Evolutionary conservation across 2,113 vertebrate species (phyloP), one percentile per base, ranked within the genome.

Genomic region (Panthera tigris): DNA sequence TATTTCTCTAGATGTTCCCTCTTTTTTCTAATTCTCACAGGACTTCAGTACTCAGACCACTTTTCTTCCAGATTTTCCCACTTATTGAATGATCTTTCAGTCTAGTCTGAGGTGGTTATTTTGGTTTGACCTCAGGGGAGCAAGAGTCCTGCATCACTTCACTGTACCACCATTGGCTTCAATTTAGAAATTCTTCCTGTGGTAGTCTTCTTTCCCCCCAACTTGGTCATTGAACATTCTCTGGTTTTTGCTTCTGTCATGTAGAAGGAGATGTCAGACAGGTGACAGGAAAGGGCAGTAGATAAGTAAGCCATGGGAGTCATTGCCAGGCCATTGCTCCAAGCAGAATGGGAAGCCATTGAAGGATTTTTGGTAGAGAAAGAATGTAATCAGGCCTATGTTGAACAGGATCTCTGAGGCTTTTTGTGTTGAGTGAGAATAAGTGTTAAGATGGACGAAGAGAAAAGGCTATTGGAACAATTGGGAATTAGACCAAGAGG

Each of bases 21-120:
- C 7, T 76, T 71, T 68, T 45, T 45, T 76, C 25, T 31, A 63
- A 87, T 61, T 80, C 45, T 74, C 31, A 3, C 33, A 41, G 65
- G 76, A 36, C 15, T 13, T 81, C 4, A 18, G n/a, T 31, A 41
- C 33, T 61, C 78, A 52, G 86, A 27, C n/a, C 16, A 36, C 25
- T 81, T 87, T 92, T 89, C 27, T 74, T 94, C 48, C 74, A 97
- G 78, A 86, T 78, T 92, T 86, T 94, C 52, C 80, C 73, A 92
- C 55, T 84, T 84, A 23, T 1, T 79, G 85, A 93, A 55, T 76
- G 83, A 45, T 48, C 29, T 78, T 84, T 86, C 65, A 76, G 50
- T 95, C 36, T 71, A 33, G 48, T 31, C n/a, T 55, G 76, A 52
- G 4, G 71, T 81, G 55, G 48, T 95, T 68, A 55, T 83, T 95